These are phyloP conservation scores for Heliornis fulica DNA, from an alignment of 2,113 vertebrate species.

Conservation along the genomic window DNA sequence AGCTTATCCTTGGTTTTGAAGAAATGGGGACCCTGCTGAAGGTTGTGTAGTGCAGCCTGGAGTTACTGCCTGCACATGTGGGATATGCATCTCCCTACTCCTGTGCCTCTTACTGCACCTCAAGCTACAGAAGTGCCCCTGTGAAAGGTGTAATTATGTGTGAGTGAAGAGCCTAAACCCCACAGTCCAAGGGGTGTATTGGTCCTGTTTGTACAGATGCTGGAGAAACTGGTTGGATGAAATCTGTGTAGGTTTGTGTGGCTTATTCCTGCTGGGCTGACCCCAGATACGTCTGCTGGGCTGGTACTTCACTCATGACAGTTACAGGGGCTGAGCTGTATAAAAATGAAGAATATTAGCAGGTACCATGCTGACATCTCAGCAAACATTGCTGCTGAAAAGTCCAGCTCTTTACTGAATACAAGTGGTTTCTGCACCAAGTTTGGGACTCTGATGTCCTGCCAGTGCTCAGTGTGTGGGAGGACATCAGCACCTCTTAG, in stretches of 20 bases:
- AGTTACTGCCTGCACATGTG: neutral
- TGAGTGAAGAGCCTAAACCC: neutral
- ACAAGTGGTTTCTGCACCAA: neutral
- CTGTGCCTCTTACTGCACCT: neutral
- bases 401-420: neutral
- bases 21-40: neutral
- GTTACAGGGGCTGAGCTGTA: neutral
- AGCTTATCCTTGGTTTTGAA: neutral
- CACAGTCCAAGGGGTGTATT: too few species aligned
- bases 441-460: accelerated
- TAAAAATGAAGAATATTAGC: accelerated
- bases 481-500: neutral
- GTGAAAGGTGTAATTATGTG: neutral
- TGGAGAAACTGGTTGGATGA: neutral
- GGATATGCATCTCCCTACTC: neutral
- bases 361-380: too few species aligned
- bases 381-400: neutral
- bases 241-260: neutral
- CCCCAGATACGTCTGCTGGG: neutral
- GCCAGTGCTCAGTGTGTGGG: accelerated
- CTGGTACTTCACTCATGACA: neutral
- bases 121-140: neutral
- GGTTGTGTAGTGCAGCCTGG: neutral
- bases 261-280: neutral
- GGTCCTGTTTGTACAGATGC: neutral